These are phyloP conservation scores for Orthonevra nobilis DNA, from an alignment of 2,888 invertebrate genomes.

Conservation along the genomic window DNA sequence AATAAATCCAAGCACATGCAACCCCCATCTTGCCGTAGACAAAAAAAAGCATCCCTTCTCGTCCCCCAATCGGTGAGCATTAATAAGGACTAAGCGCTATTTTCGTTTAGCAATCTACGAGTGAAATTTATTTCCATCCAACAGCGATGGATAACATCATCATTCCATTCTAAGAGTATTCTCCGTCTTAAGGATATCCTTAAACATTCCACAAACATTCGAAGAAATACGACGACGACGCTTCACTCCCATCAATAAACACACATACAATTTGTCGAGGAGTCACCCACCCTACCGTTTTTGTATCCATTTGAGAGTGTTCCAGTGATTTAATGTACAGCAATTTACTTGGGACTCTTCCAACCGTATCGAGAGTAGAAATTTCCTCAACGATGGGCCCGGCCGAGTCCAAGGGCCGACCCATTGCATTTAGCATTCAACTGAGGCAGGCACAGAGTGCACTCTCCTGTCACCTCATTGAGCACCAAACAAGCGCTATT, in stretches of 20 bases:
- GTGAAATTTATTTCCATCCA: conserved; percentile 42
- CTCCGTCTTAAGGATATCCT: conserved; percentile 49
- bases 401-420: not conserved
- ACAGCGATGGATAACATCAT: conserved; percentile 49
- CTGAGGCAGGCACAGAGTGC: conserved; percentile 21
- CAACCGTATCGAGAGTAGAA: conserved; percentile 45
- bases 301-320: conserved; percentile 53
- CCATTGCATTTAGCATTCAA: conserved; percentile 1
- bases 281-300: not conserved
- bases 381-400: conserved; percentile 48
- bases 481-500: conserved; percentile 52
- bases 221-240: too few relatives aligned
- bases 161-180: conserved; percentile 26
- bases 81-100: conserved; percentile 61
- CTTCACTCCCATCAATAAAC: too few relatives aligned
- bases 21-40: conserved; percentile 12
- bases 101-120: conserved; percentile 50
- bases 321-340: conserved; percentile 55
- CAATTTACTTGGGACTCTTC: conserved; percentile 20
- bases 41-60: conserved; percentile 58
- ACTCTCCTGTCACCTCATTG: conserved; percentile 40
- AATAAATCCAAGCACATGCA: conserved; percentile 62
- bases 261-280: too few relatives aligned
- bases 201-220: conserved; percentile 56
- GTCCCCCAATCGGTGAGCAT: conserved; percentile 36